Evolutionary conservation across 2,888 invertebrate genomes (phyloP), one percentile per base, ranked within the genome.

Genomic region (Troides oblongomaculatus): DNA sequence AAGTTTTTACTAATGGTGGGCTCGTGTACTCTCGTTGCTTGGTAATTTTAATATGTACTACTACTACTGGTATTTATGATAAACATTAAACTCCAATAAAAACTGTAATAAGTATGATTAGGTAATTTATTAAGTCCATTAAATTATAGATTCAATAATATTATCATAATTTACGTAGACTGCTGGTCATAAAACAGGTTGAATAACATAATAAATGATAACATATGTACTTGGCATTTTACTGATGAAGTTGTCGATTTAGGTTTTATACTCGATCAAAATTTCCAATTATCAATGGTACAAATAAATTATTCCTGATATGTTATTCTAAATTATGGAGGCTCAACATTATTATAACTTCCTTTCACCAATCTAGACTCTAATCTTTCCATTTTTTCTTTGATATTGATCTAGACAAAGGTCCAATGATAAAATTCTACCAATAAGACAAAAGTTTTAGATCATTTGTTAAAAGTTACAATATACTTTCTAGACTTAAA

Each of bases 1-100:
- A 87, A 84, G 64, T 64, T 89, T 3, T 64, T 90, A 1, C 73
- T 90, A n/a, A 75, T 73, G 12, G 73, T 89, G 36, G 90, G 89
- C 2, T 84, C 84, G 56, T 80, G 84, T 56, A 85, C 89, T 17
- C 74, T 90, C 17, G 77, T 77, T 21, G 81, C 79, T 53, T 90
- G 89, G 90, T 90, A 82, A 83, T 73, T 4, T 30, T 18, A 36
- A 36, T 7, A 61, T 1, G 10, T 61, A 46, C 30, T 21, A 68
- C 46, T 57, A 62, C 25, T 58, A 25, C 25, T 64, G 8, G 39
- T 36, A 43, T 62, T 4, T 43, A n/a, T 46, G 43, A 43, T 18
- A 12, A 14, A 2, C 60, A 36, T 12, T 8, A 5, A 25, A 23
- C 23, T 58, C 58, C 10, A 23, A 58, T 25, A 46, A 46, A 46